phyloP scores from a whole-genome alignment of 2,113 vertebrate species.

The Thymallus thymallus region DNA sequence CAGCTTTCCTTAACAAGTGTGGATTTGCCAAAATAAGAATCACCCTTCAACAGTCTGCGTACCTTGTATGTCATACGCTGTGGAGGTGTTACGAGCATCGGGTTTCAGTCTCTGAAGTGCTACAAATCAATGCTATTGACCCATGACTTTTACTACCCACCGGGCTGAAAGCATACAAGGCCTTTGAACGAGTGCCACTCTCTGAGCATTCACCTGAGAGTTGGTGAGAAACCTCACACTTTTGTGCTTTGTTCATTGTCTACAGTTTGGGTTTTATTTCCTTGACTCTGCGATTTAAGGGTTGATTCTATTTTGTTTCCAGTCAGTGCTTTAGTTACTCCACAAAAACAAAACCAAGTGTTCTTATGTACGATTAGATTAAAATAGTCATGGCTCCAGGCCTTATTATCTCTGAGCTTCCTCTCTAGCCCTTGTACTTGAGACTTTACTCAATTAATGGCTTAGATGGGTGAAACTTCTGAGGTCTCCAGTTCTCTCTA shows the following conservation, averaged over 20 bases:
- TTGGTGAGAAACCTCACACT: constrained; percentile 15
- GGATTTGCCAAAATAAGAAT: constrained; percentile 20
- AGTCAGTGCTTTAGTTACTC: not conserved
- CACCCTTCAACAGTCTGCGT: constrained; percentile 20
- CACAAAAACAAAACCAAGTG: not conserved
- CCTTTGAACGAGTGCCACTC: constrained; percentile 37
- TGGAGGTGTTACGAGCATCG: constrained; percentile 42
- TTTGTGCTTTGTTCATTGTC: not conserved
- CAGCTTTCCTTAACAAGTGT: constrained; percentile 2
- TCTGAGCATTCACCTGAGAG: constrained; percentile 38
- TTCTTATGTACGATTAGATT: not conserved
- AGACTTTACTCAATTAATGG: not conserved
- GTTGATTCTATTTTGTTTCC: not conserved
- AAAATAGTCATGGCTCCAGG: not conserved
- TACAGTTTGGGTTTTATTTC: not conserved
- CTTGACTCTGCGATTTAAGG: not conserved
- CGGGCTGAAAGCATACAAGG: constrained; percentile 39
- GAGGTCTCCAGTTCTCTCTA: not conserved
- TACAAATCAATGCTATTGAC: constrained; percentile 50
- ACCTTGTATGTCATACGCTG: constrained; percentile 31
- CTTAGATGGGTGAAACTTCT: not conserved
- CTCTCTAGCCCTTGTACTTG: not conserved
- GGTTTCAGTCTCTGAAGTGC: constrained; percentile 38
- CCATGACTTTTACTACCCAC: constrained; percentile 50
- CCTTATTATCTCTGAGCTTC: not conserved